Conservation (phyloP, 2,888 invertebrate genomes). For the Schizaphis graminum region DNA sequence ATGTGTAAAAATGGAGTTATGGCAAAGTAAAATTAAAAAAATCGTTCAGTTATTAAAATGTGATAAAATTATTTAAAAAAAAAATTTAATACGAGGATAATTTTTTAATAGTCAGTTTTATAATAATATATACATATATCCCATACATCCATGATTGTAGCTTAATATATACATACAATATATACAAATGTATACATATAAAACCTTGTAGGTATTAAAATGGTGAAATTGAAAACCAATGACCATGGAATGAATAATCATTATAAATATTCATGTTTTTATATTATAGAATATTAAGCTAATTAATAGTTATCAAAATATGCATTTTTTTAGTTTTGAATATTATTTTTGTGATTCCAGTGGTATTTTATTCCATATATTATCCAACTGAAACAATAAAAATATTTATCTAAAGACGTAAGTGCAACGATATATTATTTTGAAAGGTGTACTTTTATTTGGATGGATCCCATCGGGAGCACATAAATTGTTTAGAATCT, state of each 20-base stretch:
- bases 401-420: background rate
- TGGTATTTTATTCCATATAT: background rate
- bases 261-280: no score
- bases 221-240: background rate
- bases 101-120: no score
- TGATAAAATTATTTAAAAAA: no score
- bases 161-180: background rate
- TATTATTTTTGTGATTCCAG: background rate
- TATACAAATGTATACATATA: no score
- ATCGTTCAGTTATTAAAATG: background rate
- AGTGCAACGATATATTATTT: background rate
- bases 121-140: no score
- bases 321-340: background rate
- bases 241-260: background rate
- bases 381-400: background rate
- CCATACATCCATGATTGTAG: no score
- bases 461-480: background rate
- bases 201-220: no score
- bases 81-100: no score
- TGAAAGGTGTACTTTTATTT: background rate
- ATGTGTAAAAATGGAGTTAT: background rate
- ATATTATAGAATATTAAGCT: background rate
- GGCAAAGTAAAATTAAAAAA: background rate
- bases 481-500: background rate
- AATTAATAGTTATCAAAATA: background rate